Base-by-base conservation (phyloP, 2,888 invertebrate species). In the Actias luna region DNA sequence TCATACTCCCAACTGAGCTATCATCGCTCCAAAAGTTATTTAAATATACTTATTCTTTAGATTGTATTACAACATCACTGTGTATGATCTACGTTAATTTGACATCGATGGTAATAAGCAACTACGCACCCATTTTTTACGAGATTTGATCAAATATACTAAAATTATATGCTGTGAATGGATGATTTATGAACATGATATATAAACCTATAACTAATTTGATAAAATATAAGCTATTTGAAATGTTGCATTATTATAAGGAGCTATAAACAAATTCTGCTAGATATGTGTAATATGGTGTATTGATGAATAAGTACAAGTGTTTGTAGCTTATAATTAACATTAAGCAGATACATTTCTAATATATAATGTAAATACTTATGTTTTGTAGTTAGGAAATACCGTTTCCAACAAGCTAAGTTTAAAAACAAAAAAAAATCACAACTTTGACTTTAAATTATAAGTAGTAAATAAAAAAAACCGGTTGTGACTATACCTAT, bases 151-250 rank as follows among this genome's bases (percentile, higher is more conserved):
- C 29, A 29, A 55, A 55, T 55, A 29, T 29, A 16, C 5, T 29
- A 29, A 55, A 29, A 55, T 55, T 55, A 55, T 27, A 52, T 16
- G 14, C 25, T 52, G 50, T 27, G 42, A 42, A 25, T 52, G 22
- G 25, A 55, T 55, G 55, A 55, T 55, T 55, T 55, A 55, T 55
- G 55, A 55, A 29, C 29, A 29, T 55, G 55, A 55, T 27, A 29
- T 27, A 29, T 55, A 52, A 46, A 29, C 55, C 55, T 29, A 27
- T 18, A 29, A 16, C 16, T 16, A 27, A 55, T 55, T 29, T n/a
- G n/a, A 29, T 27, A 55, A 29, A 29, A 55, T 29, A 29, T n/a
- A 29, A 14, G 55, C n/a, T 55, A 14, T 46, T 25, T 22, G 12
- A 46, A 22, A 46, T 22, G 22, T 46, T 46, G 4, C 46, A 12